Base-by-base conservation (phyloP, 1,140 invertebrate species). In the Eriosoma lanigerum region DNA sequence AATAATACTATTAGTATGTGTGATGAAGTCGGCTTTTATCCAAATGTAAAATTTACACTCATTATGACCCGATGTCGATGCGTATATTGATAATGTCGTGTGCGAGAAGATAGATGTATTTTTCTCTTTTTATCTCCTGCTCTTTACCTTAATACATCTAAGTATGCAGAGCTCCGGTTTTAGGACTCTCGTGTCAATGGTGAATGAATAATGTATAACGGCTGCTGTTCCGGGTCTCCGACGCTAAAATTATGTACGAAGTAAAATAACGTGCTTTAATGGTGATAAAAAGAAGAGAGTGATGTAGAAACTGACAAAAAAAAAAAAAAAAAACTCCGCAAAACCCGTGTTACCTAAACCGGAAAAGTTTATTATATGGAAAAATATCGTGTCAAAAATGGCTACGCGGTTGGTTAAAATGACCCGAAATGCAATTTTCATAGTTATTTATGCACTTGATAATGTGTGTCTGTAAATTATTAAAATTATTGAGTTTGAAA, bases 281-380 rank as follows among this genome's bases (percentile, higher is more conserved):
- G 26, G 50, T 50, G 70, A 56, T 38, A 56, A 38, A 24, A 56
- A 8, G 70, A 73, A 3, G 17, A 29, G n/a, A 26, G 46, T 54
- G 70, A 2, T 15, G 68, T 48, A 24, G 66, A 19, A 2, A 70
- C 38, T 48, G 68, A 72, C 68, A 50, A 72, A 73, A 70, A 73
- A 73, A 54, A 38, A 72, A 44, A 50, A 72, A 73, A 70, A 73
- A 73, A 54, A 38, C 32, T 8, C 32, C 26, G 17, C 15, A 13
- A 19, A 13, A 56, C 3, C 70, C 70, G 68, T 54, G 70, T 73
- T 73, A 54, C 70, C 50, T 73, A 52, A 73, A 73, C 70, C 48
- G 70, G 70, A 73, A 73, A 73, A 73, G 50, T 73, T 73, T 73
- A 73, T 73, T 73, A 73, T 48, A 73, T 73, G 70, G 70, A 73